Evolutionary conservation across 1,140 invertebrate species (phyloP).

Genomic region (Nomia melanderi): DNA sequence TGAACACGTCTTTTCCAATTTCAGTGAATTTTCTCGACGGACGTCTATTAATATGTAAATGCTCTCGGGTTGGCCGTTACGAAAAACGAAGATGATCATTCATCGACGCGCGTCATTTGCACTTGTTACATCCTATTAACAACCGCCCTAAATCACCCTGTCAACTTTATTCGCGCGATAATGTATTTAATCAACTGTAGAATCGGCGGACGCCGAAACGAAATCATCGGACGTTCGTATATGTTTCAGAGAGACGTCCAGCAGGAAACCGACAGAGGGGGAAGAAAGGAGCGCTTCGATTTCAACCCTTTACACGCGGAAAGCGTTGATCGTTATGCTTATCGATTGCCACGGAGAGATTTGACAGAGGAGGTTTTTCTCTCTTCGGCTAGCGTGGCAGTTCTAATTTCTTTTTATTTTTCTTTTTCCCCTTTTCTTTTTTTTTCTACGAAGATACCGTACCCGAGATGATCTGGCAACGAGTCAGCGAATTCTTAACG

Average conservation of each 20-base stretch:
- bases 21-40: constrained; percentile 57
- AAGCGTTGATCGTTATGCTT: background rate
- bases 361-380: too few relatives aligned
- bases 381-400: too few relatives aligned
- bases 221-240: background rate
- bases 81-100: constrained; percentile 64
- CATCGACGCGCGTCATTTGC: constrained; percentile 58
- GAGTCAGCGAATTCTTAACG: constrained; percentile 77
- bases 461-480: constrained; percentile 76
- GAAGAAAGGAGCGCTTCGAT: background rate
- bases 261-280: too few relatives aligned
- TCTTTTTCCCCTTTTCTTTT: too few relatives aligned
- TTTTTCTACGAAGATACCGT: constrained; percentile 77
- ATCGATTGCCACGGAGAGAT: too few relatives aligned
- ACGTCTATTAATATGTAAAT: constrained; percentile 75
- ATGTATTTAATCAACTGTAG: background rate
- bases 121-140: constrained; percentile 62
- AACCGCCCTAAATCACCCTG: background rate
- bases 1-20: constrained; percentile 53
- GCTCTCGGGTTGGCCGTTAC: constrained; percentile 44
- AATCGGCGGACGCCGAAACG: background rate
- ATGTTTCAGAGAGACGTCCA: background rate
- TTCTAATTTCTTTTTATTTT: too few relatives aligned
- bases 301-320: background rate
- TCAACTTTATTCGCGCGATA: background rate